Conservation (phyloP, 1,140 invertebrate genomes). For the Hylyphantes graminicola region DNA sequence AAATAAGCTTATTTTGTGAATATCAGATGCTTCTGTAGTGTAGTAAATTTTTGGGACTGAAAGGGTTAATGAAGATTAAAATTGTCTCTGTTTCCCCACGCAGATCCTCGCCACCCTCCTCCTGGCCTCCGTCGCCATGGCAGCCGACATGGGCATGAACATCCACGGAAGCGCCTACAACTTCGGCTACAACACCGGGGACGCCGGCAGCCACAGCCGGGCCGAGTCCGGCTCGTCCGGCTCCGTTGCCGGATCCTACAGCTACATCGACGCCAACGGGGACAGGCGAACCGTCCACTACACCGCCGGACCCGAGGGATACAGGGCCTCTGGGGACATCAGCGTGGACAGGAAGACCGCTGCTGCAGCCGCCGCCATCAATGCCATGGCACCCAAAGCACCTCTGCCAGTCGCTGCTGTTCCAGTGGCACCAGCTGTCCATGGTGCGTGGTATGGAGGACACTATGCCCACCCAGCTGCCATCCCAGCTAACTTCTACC, state of each 20-base stretch:
- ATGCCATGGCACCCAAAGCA: conserved; percentile 61
- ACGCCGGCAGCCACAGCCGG: conserved; percentile 57
- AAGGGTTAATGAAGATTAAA: too few relatives aligned
- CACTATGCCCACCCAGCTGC: not conserved
- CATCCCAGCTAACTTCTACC: not conserved
- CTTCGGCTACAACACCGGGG: conserved; percentile 60
- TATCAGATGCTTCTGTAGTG: too few relatives aligned
- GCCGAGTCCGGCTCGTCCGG: conserved; percentile 74
- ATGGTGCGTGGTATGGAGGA: conserved; percentile 11
- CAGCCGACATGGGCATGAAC: conserved; percentile 45
- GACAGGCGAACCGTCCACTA: conserved; percentile 87
- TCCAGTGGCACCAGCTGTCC: conserved; percentile 15
- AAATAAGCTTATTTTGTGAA: too few relatives aligned
- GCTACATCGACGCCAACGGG: conserved; percentile 82
- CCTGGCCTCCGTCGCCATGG: conserved; percentile 28
- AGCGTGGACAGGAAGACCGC: conserved; percentile 61
- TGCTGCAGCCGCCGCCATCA: conserved; percentile 58
- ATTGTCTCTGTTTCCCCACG: too few relatives aligned
- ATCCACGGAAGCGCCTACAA: conserved; percentile 44
- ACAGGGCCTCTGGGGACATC: conserved; percentile 59
- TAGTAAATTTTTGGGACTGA: too few relatives aligned
- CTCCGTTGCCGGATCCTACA: conserved; percentile 86
- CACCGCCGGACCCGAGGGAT: conserved; percentile 75
- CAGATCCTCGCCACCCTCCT: conserved; percentile 24
- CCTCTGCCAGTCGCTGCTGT: conserved; percentile 25